Evolutionary conservation across 2,888 invertebrate genomes (phyloP).

Genomic region (Callinectes sapidus): DNA sequence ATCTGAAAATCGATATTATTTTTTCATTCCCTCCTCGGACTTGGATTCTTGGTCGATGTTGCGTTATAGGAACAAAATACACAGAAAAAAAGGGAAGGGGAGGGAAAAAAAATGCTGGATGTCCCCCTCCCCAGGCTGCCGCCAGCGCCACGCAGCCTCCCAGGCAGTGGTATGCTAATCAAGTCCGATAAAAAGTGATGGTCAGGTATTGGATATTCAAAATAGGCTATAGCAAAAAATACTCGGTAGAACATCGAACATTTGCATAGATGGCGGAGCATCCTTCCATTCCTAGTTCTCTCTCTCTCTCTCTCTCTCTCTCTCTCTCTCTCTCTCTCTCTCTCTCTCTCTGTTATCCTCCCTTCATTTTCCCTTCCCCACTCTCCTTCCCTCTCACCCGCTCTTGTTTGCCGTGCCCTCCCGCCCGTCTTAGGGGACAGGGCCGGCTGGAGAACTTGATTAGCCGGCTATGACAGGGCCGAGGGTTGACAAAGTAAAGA

Average conservation of each 20-base stretch:
- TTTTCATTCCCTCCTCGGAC: neutral
- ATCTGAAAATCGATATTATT: slow-evolving; percentile 40
- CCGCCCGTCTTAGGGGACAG: slow-evolving; percentile 29
- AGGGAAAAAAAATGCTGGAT: neutral
- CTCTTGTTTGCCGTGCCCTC: slow-evolving; percentile 39
- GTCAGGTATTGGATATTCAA: slow-evolving; percentile 65
- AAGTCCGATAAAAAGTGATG: slow-evolving; percentile 59
- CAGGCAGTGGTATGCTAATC: slow-evolving; percentile 58
- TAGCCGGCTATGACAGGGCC: slow-evolving; percentile 53
- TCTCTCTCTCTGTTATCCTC: neutral
- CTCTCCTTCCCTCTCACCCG: slow-evolving; percentile 13
- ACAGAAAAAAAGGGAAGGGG: neutral
- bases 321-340: slow-evolving; percentile 31
- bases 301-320: neutral
- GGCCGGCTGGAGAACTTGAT: slow-evolving; percentile 58
- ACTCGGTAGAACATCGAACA: slow-evolving; percentile 52
- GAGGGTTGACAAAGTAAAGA: slow-evolving; percentile 57
- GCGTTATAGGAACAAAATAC: slow-evolving; percentile 41
- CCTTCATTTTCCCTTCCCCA: slow-evolving; percentile 37
- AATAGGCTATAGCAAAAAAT: slow-evolving; percentile 61
- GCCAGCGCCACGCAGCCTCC: slow-evolving; percentile 36
- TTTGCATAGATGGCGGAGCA: slow-evolving; percentile 53
- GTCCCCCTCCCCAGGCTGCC: neutral
- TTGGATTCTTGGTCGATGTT: slow-evolving; percentile 27
- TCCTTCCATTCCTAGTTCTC: slow-evolving; percentile 2